These are phyloP conservation scores for Vireo altiloquus DNA, from an alignment of 2,113 vertebrate species.

Conservation along the genomic window DNA sequence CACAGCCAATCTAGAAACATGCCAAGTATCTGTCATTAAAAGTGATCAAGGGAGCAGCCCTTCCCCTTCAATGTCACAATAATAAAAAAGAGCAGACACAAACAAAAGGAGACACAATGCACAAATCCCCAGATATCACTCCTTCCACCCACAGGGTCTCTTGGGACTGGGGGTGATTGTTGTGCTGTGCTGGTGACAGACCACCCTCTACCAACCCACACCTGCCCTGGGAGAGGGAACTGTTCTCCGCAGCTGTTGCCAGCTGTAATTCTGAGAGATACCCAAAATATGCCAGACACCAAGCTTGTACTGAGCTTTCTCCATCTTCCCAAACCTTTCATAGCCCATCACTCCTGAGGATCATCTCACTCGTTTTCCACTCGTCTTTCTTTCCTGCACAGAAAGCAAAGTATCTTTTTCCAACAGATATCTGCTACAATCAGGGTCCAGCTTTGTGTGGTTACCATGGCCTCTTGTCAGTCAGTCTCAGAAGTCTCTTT, in stretches of 20 bases:
- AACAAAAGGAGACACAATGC: background rate
- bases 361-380: background rate
- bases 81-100: background rate
- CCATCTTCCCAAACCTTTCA: background rate
- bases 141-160: background rate
- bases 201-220: background rate
- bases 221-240: background rate
- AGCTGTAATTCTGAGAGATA: background rate
- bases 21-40: background rate
- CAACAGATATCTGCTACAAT: background rate
- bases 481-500: conserved; percentile 11
- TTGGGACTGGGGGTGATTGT: background rate
- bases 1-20: background rate
- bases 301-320: background rate
- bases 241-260: background rate
- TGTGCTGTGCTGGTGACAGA: background rate
- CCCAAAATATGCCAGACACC: background rate
- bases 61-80: background rate
- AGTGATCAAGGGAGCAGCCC: background rate
- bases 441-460: background rate
- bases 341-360: background rate
- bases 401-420: background rate
- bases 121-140: background rate
- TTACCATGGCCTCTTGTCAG: background rate
- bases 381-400: background rate